phyloP scores from a whole-genome alignment of 2,888 invertebrate genomes.

The Dascillus cervinus region DNA sequence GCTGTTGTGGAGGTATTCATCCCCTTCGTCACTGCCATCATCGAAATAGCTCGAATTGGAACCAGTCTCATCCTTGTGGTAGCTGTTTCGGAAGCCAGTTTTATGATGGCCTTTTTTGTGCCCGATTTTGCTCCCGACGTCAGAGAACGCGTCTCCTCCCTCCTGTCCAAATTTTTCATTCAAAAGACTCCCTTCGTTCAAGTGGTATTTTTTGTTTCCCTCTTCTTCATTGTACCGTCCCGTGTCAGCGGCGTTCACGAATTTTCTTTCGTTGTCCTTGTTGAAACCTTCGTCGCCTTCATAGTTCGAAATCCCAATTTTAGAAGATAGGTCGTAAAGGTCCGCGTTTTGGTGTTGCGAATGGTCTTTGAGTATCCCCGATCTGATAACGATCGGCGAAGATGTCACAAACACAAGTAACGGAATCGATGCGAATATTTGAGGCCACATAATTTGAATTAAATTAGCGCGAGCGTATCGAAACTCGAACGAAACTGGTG shows the following conservation, averaged over 20 bases:
- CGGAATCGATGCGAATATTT: background rate
- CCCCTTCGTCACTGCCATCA: slow-evolving; percentile 47
- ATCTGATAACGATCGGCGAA: slow-evolving; percentile 20
- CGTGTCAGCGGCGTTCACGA: slow-evolving; percentile 27
- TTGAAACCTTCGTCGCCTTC: slow-evolving; percentile 35
- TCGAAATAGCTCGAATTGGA: slow-evolving; percentile 63
- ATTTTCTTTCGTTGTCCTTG: slow-evolving; percentile 30
- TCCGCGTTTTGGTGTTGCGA: slow-evolving; percentile 19
- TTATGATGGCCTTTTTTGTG: slow-evolving; percentile 64
- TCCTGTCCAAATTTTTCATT: slow-evolving; percentile 31
- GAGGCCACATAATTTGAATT: background rate
- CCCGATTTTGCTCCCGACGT: slow-evolving; percentile 34
- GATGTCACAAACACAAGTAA: slow-evolving; percentile 5
- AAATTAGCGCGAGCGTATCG: too few species aligned
- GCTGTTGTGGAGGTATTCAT: slow-evolving; percentile 33
- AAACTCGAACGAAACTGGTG: background rate
- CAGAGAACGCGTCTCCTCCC: slow-evolving; percentile 27
- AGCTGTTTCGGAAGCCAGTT: slow-evolving; percentile 60
- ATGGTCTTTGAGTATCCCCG: slow-evolving; percentile 19
- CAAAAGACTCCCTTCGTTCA: slow-evolving; percentile 29
- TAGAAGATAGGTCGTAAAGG: slow-evolving; percentile 18
- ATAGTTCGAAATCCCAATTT: slow-evolving; percentile 29
- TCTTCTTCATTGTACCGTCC: slow-evolving; percentile 31
- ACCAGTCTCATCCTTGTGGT: slow-evolving; percentile 63
- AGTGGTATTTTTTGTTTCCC: slow-evolving; percentile 29